Percentiles rank a stretch among this genome's conserved stretches.
These are phyloP conservation scores for Ormia ochracea DNA, from an alignment of 2,888 invertebrate genomes.

Conservation along the genomic window DNA sequence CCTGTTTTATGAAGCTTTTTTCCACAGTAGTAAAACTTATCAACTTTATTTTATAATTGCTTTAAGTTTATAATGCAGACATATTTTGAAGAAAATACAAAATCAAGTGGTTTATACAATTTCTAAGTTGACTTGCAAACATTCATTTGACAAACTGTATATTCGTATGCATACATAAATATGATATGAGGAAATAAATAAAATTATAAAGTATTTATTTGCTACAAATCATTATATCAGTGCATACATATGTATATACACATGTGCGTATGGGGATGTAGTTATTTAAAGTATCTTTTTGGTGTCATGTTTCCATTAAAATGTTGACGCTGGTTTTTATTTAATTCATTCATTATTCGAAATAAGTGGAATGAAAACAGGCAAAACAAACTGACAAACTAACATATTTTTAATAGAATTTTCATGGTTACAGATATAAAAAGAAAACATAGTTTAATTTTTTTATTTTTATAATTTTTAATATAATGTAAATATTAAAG, in stretches of 20 bases:
- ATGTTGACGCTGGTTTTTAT: neutral
- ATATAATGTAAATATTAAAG: neutral
- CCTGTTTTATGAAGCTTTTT: too few species aligned
- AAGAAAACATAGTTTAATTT: neutral
- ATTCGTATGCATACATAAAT: neutral
- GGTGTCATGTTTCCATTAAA: slow-evolving; percentile 56
- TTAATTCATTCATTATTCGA: slow-evolving; percentile 2
- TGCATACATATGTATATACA: neutral
- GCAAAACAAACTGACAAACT: too few species aligned
- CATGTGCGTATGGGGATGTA: too few species aligned
- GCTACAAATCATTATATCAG: neutral
- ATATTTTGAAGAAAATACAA: too few species aligned
- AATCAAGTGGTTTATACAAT: too few species aligned
- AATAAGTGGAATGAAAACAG: neutral
- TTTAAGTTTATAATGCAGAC: too few species aligned
- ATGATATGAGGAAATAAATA: neutral
- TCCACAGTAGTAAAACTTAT: too few species aligned
- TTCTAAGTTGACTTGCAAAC: too few species aligned
- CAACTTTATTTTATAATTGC: too few species aligned
- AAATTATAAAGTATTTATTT: neutral
- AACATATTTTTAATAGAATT: slow-evolving; percentile 28
- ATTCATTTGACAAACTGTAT: neutral
- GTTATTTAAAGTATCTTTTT: neutral
- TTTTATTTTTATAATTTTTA: neutral
- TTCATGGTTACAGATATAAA: slow-evolving; percentile 32